Evolutionary conservation across 2,113 vertebrate species (phyloP).

Genomic region (rabbit (Oryctolagus cuniculus)): mOryCun1.1 NC_091434.1:24957501-24958000

Average conservation of each 20-base stretch:
- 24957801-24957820: not conserved
- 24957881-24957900: too few species aligned
- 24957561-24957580: conserved; percentile 63
- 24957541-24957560: conserved; percentile 67
- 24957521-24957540: conserved; percentile 71
- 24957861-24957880: too few species aligned
- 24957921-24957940: too few species aligned
- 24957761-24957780: not conserved
- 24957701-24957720: not conserved
- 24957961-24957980: too few species aligned
- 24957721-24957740: not conserved
- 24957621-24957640: not conserved
- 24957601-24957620: conserved; percentile 27
- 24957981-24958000: too few species aligned
- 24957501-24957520: conserved; percentile 74
- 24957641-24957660: conserved; percentile 39
- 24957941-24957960: too few species aligned
- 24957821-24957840: not conserved
- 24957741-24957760: not conserved
- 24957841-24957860: too few species aligned
- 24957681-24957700: not conserved
- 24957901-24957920: too few species aligned
- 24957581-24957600: not conserved
- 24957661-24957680: not conserved
- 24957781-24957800: not conserved